Evolutionary conservation across 2,888 invertebrate species (phyloP).

Genomic region (Plusia festucae): DNA sequence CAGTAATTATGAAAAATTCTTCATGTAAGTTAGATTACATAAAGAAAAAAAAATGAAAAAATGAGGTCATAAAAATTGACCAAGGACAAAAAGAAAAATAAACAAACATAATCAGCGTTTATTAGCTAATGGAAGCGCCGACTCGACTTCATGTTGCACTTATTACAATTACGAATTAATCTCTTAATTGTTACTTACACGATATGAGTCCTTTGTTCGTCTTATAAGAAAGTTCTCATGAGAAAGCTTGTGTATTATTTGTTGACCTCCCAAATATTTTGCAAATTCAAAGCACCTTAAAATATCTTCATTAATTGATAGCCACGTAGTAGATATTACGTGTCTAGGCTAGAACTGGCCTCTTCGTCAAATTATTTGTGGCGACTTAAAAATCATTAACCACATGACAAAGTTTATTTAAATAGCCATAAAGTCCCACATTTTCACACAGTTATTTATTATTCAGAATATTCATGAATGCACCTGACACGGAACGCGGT

Average conservation of each 20-base stretch:
- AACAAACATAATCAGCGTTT: constrained; percentile 59
- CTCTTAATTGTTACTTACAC: constrained; percentile 74
- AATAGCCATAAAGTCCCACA: constrained; percentile 33
- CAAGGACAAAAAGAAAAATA: constrained; percentile 36
- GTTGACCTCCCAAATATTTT: not conserved
- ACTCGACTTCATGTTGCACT: constrained; percentile 74
- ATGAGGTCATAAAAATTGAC: too few species aligned
- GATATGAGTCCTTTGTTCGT: constrained; percentile 59
- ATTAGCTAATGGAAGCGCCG: constrained; percentile 58
- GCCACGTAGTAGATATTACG: not conserved
- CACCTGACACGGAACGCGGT: constrained; percentile 69
- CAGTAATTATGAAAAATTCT: too few species aligned
- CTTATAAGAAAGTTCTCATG: constrained; percentile 78
- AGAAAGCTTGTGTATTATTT: constrained; percentile 54
- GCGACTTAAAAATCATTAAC: constrained; percentile 16
- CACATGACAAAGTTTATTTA: constrained; percentile 30
- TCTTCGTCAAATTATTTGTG: constrained; percentile 5
- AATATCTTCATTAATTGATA: too few species aligned
- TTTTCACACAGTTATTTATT: constrained; percentile 51
- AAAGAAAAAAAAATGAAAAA: too few species aligned
- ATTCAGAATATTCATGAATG: constrained; percentile 80
- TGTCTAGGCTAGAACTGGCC: constrained; percentile 1
- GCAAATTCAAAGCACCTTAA: too few species aligned
- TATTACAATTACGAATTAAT: constrained; percentile 75
- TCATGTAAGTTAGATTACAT: too few species aligned